phyloP scores from a whole-genome alignment of 2,888 invertebrate genomes.

The Mayetiola destructor region DNA sequence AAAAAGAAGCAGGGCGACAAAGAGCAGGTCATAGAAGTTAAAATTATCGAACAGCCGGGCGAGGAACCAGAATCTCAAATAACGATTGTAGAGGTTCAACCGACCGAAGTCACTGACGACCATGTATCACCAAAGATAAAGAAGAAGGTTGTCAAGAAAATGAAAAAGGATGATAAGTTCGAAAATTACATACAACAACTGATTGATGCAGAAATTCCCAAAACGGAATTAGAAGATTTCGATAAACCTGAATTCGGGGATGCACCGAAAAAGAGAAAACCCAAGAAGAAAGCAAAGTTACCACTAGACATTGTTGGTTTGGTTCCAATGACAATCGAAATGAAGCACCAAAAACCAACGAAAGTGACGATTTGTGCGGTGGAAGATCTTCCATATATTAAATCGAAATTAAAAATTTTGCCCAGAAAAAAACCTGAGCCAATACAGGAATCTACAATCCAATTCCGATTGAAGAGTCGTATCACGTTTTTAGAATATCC shows the following conservation, averaged over 20 bases:
- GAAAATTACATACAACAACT: slow-evolving; percentile 16
- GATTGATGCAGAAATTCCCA: slow-evolving; percentile 24
- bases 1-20: slow-evolving; percentile 33
- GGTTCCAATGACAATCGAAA: background rate
- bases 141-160: slow-evolving; percentile 1
- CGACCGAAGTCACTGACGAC: background rate
- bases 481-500: slow-evolving; percentile 51
- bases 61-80: slow-evolving; percentile 20
- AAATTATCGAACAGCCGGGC: slow-evolving; percentile 28
- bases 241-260: slow-evolving; percentile 23
- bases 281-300: slow-evolving; percentile 25
- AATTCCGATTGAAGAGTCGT: slow-evolving; percentile 50
- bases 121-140: slow-evolving; percentile 2
- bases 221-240: slow-evolving; percentile 30
- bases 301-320: slow-evolving; percentile 22
- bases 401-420: background rate
- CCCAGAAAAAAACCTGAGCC: background rate
- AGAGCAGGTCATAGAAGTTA: slow-evolving; percentile 31
- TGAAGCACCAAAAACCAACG: background rate
- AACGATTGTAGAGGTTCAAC: background rate
- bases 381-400: background rate
- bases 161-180: background rate
- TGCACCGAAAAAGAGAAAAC: slow-evolving; percentile 20
- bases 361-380: background rate
- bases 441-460: background rate